Evolutionary conservation across 1,140 invertebrate genomes (phyloP).

Genomic region (Bombus balteatus): DNA sequence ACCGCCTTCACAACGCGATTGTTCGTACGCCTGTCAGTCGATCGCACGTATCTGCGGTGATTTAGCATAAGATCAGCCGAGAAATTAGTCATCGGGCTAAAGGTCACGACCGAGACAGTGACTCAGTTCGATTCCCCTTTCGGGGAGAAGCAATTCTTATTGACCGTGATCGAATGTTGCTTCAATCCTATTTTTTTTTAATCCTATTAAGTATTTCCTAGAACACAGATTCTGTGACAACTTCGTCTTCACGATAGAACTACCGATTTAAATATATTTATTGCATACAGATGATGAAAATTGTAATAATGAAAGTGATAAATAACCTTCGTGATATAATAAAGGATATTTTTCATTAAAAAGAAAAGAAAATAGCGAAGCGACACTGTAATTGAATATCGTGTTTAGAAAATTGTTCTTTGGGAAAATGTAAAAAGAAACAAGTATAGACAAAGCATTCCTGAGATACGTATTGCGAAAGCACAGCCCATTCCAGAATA

Average conservation of each 20-base stretch:
- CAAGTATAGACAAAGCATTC: not conserved
- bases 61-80: conserved; percentile 32
- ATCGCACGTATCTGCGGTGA: conserved; percentile 27
- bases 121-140: conserved; percentile 55
- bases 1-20: conserved; percentile 49
- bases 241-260: too few species aligned
- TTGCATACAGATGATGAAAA: too few species aligned
- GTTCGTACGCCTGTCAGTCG: not conserved
- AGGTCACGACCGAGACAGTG: conserved; percentile 63
- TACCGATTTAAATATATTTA: too few species aligned
- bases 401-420: not conserved
- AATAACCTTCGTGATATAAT: too few species aligned
- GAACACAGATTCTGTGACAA: too few species aligned
- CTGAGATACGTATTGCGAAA: not conserved
- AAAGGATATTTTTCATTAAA: not conserved
- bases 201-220: not conserved
- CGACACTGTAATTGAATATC: too few species aligned
- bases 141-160: not conserved
- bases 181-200: not conserved
- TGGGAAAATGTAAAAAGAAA: not conserved
- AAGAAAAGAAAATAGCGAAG: not conserved
- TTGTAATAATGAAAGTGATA: not conserved
- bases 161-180: not conserved
- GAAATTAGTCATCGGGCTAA: conserved; percentile 57
- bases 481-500: not conserved